These are phyloP conservation scores for Chinchilla lanigera DNA, from an alignment of 2,113 vertebrate species.

Conservation along the genomic window DNA sequence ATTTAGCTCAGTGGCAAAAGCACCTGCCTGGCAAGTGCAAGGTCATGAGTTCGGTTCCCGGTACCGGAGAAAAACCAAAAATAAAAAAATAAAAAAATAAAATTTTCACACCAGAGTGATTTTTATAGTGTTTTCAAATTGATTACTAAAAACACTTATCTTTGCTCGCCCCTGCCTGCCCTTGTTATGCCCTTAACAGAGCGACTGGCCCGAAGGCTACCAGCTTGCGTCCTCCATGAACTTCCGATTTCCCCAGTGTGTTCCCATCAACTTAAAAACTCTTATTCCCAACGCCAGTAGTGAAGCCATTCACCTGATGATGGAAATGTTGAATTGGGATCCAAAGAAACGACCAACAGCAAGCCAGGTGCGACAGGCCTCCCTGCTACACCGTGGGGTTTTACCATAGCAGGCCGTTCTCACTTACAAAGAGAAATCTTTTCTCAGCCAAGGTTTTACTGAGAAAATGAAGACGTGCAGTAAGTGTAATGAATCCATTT, in stretches of 20 bases:
- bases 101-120: not conserved
- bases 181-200: conserved; percentile 84
- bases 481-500: not conserved
- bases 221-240: conserved; percentile 96
- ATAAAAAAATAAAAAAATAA: not conserved
- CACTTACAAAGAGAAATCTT: not conserved
- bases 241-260: conserved; percentile 97
- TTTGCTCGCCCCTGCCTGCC: not conserved
- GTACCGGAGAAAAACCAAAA: too few species aligned
- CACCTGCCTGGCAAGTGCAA: too few species aligned
- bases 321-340: conserved; percentile 94
- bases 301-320: conserved; percentile 95
- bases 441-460: not conserved
- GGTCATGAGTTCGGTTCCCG: too few species aligned
- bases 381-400: not conserved
- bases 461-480: not conserved
- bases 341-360: conserved; percentile 97
- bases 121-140: not conserved
- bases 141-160: not conserved
- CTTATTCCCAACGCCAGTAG: conserved; percentile 98
- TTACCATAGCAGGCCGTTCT: not conserved
- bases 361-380: conserved; percentile 89
- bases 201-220: conserved; percentile 96
- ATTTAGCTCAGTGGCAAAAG: too few species aligned
- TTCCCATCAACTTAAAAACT: conserved; percentile 96